Conservation (phyloP, 2,888 invertebrate species). For the Mesodorylaimus sp. region DNA sequence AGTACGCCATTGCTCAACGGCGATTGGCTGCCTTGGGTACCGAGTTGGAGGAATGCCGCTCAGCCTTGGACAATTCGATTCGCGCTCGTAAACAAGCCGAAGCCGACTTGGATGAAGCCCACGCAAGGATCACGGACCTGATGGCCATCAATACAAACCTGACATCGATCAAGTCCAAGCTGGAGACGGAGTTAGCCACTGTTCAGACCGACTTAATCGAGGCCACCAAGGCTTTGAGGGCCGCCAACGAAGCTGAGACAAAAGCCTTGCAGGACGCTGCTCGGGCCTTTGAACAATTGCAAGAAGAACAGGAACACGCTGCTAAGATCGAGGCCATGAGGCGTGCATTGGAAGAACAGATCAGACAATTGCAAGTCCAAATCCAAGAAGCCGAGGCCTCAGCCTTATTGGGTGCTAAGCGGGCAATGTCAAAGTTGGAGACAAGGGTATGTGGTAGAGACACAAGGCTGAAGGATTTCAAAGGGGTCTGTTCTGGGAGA, state of each 20-base stretch:
- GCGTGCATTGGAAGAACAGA: slow-evolving; percentile 79
- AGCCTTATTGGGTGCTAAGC: slow-evolving; percentile 77
- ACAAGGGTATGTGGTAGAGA: slow-evolving; percentile 45
- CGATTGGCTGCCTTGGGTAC: slow-evolving; percentile 69
- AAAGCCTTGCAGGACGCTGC: slow-evolving; percentile 47
- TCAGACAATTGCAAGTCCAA: slow-evolving; percentile 34
- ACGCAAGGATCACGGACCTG: slow-evolving; percentile 56
- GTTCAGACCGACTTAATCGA: not conserved
- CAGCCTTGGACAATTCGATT: slow-evolving; percentile 46
- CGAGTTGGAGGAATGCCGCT: slow-evolving; percentile 65
- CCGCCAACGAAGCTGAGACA: not conserved
- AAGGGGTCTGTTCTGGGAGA: not conserved
- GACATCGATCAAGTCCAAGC: slow-evolving; percentile 70
- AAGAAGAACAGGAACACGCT: slow-evolving; percentile 80
- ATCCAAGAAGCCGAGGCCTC: slow-evolving; percentile 86
- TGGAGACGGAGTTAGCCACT: slow-evolving; percentile 29
- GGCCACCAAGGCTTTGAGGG: not conserved
- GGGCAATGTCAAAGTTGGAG: slow-evolving; percentile 86
- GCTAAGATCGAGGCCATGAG: slow-evolving; percentile 86
- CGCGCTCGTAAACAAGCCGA: slow-evolving; percentile 72
- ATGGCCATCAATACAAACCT: slow-evolving; percentile 79
- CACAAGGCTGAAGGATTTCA: not conserved
- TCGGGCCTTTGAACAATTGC: slow-evolving; percentile 70
- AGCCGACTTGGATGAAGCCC: slow-evolving; percentile 16
- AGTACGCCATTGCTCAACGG: slow-evolving; percentile 70